A percentile compares a stretch with the other conserved stretches of the same genome.
phyloP scores from a whole-genome alignment of 2,888 invertebrate species.

The Congeria kusceri region DNA sequence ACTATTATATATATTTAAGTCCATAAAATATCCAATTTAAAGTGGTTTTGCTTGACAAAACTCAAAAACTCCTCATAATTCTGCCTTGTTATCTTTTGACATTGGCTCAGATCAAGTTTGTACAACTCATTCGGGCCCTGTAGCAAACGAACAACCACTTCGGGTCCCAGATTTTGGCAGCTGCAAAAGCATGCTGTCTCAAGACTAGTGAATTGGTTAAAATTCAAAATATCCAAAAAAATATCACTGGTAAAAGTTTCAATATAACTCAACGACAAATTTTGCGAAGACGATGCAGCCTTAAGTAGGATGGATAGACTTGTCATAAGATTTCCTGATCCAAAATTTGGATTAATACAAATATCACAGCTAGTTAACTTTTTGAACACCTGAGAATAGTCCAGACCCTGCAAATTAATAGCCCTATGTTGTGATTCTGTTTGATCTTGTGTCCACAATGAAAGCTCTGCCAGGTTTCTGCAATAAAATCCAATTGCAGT shows the following conservation, averaged over 20 bases:
- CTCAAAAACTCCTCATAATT: conserved; percentile 25
- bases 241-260: conserved; percentile 41
- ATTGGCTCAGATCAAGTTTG: conserved; percentile 19
- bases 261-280: conserved; percentile 30
- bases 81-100: conserved; percentile 24
- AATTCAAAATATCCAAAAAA: conserved; percentile 33
- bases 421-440: no score
- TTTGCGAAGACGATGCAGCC: conserved; percentile 32
- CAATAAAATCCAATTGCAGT: conserved; percentile 46
- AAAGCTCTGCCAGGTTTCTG: conserved; percentile 34
- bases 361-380: conserved; percentile 30
- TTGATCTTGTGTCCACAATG: conserved; percentile 32
- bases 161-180: conserved; percentile 37
- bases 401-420: no score
- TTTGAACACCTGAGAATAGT: conserved; percentile 7
- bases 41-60: conserved; percentile 29
- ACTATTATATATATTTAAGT: neutral
- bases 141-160: conserved; percentile 30
- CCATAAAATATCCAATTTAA: conserved; percentile 41
- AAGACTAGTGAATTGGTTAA: conserved; percentile 28
- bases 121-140: conserved; percentile 29
- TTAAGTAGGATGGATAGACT: conserved; percentile 36
- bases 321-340: conserved; percentile 21
- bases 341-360: conserved; percentile 20
- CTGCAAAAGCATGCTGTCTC: conserved; percentile 22